Conservation (phyloP, 2,888 invertebrate genomes). For the Acanthosepion lycidas region DNA sequence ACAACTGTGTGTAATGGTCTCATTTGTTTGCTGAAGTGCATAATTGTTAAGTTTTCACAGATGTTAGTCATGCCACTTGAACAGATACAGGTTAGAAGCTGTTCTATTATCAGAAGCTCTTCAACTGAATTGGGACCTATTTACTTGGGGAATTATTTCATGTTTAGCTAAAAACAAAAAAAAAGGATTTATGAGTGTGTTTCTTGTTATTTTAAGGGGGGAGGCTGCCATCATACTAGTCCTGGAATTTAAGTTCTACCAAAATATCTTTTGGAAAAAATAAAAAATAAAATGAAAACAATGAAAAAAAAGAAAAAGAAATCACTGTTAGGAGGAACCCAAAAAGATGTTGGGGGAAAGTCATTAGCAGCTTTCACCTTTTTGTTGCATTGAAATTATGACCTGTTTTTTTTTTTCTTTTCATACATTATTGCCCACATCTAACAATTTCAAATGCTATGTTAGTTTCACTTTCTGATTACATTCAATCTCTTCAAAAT, state of each 20-base stretch:
- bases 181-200: not conserved
- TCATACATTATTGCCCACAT: slow-evolving; percentile 21
- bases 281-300: not conserved
- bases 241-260: not conserved
- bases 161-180: not conserved
- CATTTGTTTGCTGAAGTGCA: not conserved
- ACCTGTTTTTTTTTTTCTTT: not conserved
- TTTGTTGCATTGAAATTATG: not conserved
- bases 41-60: slow-evolving; percentile 20
- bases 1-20: not conserved
- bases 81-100: not conserved
- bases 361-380: slow-evolving; percentile 33
- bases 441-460: not conserved
- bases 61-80: not conserved
- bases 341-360: not conserved
- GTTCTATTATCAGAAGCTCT: not conserved
- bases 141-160: slow-evolving; percentile 21
- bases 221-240: not conserved
- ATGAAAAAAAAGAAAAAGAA: not conserved
- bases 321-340: not conserved
- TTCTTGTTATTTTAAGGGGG: not conserved
- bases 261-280: not conserved
- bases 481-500: slow-evolving; percentile 33
- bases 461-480: not conserved
- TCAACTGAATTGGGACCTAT: not conserved